Base-by-base conservation (phyloP, 2,888 invertebrate species). In the Selenia dentaria region DNA sequence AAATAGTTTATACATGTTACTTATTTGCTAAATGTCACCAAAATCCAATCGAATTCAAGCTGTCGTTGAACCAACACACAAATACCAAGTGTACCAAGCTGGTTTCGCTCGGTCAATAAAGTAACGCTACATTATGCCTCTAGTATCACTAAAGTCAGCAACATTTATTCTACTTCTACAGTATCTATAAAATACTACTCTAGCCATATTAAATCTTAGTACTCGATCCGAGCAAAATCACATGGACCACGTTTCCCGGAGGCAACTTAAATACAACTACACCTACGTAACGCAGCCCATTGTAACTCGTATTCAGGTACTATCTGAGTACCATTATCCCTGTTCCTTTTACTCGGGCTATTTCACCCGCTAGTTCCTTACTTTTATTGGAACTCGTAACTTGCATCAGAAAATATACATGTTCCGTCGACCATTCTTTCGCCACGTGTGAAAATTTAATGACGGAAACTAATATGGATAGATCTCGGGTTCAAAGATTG, bases 391-490 rank as follows among this genome's bases (percentile, higher is more conserved):
- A 58, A 57, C 57, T 54, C 65, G 62, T 71, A 71, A 67, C 58
- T 71, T 55, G 51, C 54, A 56, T 55, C 50, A 54, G 53, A 48
- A 51, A 56, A 35, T 46, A 35, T 40, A 27, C 31, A 11, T 22
- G 39, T 35, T 36, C 31, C 25, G 10, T 9, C n/a, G 46, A 57
- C 53, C 37, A 56, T 61, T 68, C 62, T 62, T 59, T 62, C 58
- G 41, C 64, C 64, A 58, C 59, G 64, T 70, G 67, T 72, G 65
- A 71, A 69, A 73, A 68, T 69, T 67, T 71, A 66, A 69, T 69
- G 68, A 60, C 47, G 42, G 32, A 35, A 51, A 52, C 50, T 62
- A 62, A 63, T 70, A 69, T 65, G 64, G 56, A 57, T 57, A 64
- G 43, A 31, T 26, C 4, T 14, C 4, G 8, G 10, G 6, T 16